A percentile compares a stretch with the other conserved stretches of the same genome.
Evolutionary conservation across 1,140 invertebrate genomes (phyloP).

Genomic region (Drosophila willistoni): DNA sequence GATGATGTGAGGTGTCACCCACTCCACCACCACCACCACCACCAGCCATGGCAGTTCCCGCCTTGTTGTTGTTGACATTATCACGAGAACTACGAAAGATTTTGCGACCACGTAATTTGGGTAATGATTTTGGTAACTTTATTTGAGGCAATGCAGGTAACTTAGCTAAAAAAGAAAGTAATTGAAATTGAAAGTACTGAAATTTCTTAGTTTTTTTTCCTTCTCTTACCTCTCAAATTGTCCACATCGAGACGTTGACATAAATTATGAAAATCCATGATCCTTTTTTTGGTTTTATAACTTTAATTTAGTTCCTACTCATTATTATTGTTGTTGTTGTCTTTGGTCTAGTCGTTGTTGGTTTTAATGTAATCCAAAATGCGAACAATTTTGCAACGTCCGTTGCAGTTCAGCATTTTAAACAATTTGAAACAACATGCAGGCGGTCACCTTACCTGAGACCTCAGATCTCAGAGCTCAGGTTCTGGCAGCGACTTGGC

Average conservation of each 20-base stretch:
- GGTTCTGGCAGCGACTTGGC: not conserved
- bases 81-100: conserved; percentile 64
- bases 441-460: conserved; percentile 22
- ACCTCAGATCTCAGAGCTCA: conserved; percentile 33
- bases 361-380: conserved; percentile 26
- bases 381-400: conserved; percentile 45
- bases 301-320: conserved; percentile 14
- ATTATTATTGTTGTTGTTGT: not conserved
- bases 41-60: not conserved
- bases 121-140: conserved; percentile 70
- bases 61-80: conserved; percentile 28
- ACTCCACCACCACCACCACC: not conserved
- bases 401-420: conserved; percentile 75
- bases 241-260: conserved; percentile 60
- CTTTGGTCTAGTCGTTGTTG: conserved; percentile 21
- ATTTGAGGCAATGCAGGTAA: conserved; percentile 65
- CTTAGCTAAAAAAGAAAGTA: conserved; percentile 44
- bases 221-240: conserved; percentile 46
- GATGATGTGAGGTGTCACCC: not conserved
- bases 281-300: not conserved
- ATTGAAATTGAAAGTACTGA: not conserved
- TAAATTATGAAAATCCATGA: conserved; percentile 64
- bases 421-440: conserved; percentile 54
- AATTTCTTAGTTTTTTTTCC: not conserved
- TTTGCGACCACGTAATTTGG: conserved; percentile 69